A percentile compares a stretch with the other conserved stretches of the same genome.
These are phyloP conservation scores for Haplochromis burtoni DNA, from an alignment of 2,113 vertebrate species.

Conservation along the genomic window DNA sequence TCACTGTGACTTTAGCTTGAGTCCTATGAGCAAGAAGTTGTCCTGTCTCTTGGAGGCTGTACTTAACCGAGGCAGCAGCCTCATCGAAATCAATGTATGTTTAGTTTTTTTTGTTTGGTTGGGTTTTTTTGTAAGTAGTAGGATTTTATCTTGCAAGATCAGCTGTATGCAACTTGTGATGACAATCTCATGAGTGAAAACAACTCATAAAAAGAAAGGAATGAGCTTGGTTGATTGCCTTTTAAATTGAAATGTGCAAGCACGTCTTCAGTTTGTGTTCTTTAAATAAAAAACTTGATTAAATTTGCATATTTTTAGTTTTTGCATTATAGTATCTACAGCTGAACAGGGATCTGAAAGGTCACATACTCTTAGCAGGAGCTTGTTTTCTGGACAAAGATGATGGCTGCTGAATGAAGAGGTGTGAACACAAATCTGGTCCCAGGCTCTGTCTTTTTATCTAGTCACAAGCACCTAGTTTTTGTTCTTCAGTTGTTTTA, in stretches of 20 bases:
- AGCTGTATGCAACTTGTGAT: not conserved
- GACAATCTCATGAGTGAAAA: not conserved
- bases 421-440: not conserved
- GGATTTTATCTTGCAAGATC: not conserved
- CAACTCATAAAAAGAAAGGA: not conserved
- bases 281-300: not conserved
- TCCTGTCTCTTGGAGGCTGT: not conserved
- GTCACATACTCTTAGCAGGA: not conserved
- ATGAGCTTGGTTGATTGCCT: not conserved
- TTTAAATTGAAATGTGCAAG: not conserved
- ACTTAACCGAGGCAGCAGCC: not conserved
- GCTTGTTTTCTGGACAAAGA: not conserved
- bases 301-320: not conserved
- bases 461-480: not conserved
- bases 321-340: not conserved
- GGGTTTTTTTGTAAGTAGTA: accelerated
- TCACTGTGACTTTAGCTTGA: not conserved
- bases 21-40: not conserved
- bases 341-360: not conserved
- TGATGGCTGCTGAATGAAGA: not conserved
- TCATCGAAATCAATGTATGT: not conserved
- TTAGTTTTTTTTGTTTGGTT: not conserved
- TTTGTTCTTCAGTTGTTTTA: not conserved
- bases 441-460: not conserved
- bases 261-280: not conserved